A percentile compares a stretch with the other conserved stretches of the same genome.
Conservation (phyloP, 2,888 invertebrate species). For the Pseudanteris insignis region DNA sequence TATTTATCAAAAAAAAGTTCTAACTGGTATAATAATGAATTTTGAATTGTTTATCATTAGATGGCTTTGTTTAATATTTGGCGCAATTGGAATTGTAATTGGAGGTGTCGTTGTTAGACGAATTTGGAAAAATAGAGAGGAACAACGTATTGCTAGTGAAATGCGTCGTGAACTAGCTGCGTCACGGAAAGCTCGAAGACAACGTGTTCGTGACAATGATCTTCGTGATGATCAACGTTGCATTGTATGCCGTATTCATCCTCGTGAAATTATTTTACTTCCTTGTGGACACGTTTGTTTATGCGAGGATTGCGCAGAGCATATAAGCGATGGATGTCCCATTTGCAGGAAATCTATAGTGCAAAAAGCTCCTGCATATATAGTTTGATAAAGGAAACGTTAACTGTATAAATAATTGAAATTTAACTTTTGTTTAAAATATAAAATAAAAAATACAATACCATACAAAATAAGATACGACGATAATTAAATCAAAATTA, state of each 20-base stretch:
- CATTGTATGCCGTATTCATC: slow-evolving; percentile 86
- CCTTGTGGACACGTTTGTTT: slow-evolving; percentile 92
- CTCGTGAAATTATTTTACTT: slow-evolving; percentile 85
- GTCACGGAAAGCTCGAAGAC: slow-evolving; percentile 74
- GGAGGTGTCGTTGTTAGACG: slow-evolving; percentile 67
- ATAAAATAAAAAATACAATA: background rate
- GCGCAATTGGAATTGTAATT: slow-evolving; percentile 69
- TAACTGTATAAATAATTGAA: background rate
- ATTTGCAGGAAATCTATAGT: slow-evolving; percentile 79
- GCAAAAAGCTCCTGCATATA: slow-evolving; percentile 79
- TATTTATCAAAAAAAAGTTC: too few relatives aligned
- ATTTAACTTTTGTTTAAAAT: background rate
- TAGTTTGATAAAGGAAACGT: slow-evolving; percentile 71
- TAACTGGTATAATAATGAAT: too few relatives aligned
- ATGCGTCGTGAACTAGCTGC: slow-evolving; percentile 69
- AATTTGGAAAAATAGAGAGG: slow-evolving; percentile 69
- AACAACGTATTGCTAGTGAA: slow-evolving; percentile 70
- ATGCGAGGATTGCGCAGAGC: slow-evolving; percentile 83
- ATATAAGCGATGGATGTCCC: slow-evolving; percentile 78
- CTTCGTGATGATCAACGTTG: slow-evolving; percentile 76
- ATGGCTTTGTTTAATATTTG: slow-evolving; percentile 69
- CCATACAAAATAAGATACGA: background rate
- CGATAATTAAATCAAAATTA: too few relatives aligned
- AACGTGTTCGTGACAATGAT: slow-evolving; percentile 73
- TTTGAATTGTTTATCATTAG: too few relatives aligned